These are phyloP conservation scores for Albula glossodonta DNA, from an alignment of 2,113 vertebrate species.

Conservation along the genomic window DNA sequence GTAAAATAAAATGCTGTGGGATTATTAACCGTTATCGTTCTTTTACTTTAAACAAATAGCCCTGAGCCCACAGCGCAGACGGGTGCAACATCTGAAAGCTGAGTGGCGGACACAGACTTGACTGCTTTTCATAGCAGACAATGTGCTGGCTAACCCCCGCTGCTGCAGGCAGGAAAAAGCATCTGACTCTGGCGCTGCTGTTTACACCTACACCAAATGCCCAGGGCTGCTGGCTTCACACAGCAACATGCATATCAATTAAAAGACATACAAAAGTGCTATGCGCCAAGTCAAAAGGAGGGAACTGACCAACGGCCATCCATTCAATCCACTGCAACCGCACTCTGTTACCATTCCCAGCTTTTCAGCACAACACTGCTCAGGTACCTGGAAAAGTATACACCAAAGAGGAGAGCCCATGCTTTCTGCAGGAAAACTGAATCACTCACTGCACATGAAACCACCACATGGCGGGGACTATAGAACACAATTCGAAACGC, in stretches of 20 bases:
- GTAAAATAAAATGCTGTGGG: background rate
- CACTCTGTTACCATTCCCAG: background rate
- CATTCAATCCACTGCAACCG: slow-evolving; percentile 20
- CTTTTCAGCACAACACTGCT: background rate
- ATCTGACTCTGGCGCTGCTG: slow-evolving; percentile 12
- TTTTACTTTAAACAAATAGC: background rate
- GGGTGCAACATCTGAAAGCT: background rate
- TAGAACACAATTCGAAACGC: background rate
- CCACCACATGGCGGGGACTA: no score
- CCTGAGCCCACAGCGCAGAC: no score
- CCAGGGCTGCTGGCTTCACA: background rate
- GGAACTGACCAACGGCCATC: slow-evolving; percentile 13
- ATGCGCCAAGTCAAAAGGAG: background rate
- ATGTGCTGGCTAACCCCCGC: slow-evolving; percentile 17
- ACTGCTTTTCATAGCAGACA: slow-evolving; percentile 15
- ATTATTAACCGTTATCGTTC: background rate
- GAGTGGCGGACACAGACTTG: background rate
- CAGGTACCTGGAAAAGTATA: background rate
- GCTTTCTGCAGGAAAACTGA: background rate
- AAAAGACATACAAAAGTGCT: background rate
- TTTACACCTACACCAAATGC: slow-evolving; percentile 27
- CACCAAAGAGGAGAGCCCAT: background rate
- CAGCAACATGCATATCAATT: background rate
- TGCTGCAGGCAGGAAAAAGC: slow-evolving; percentile 24
- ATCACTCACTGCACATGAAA: background rate